Evolutionary conservation across 2,797 vertebrate species (phyloP).

Genomic region (Chaetodon trifasciatus): DNA sequence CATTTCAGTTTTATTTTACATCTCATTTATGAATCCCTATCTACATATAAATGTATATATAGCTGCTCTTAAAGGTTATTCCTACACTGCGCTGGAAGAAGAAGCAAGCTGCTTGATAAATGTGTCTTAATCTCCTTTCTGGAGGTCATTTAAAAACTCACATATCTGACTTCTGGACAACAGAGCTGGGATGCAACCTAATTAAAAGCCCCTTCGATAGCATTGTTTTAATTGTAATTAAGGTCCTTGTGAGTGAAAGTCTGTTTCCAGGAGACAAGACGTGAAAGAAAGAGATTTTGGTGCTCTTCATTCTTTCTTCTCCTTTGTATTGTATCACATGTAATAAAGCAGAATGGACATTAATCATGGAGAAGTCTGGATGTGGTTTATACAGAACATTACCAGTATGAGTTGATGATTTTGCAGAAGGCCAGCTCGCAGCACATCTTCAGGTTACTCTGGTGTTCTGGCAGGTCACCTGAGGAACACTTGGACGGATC

Average conservation of each 20-base stretch:
- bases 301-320: background rate
- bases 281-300: background rate
- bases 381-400: background rate
- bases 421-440: conserved; percentile 99
- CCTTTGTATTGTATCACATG: background rate
- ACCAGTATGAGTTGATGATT: conserved; percentile 95
- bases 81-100: background rate
- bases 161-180: background rate
- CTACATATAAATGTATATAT: background rate
- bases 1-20: background rate
- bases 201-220: background rate
- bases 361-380: background rate
- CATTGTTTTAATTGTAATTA: background rate
- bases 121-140: background rate
- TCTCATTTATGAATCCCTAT: background rate
- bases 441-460: conserved; percentile 99
- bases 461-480: conserved; percentile 93
- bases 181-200: background rate
- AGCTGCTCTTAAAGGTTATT: background rate
- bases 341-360: background rate
- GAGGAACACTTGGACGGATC: conserved; percentile 95
- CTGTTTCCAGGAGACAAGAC: background rate
- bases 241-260: background rate
- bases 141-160: background rate
- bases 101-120: conserved; percentile 2